phyloP scores from a whole-genome alignment of 2,113 vertebrate genomes.

The Rhegmatorhina hoffmannsi region DNA sequence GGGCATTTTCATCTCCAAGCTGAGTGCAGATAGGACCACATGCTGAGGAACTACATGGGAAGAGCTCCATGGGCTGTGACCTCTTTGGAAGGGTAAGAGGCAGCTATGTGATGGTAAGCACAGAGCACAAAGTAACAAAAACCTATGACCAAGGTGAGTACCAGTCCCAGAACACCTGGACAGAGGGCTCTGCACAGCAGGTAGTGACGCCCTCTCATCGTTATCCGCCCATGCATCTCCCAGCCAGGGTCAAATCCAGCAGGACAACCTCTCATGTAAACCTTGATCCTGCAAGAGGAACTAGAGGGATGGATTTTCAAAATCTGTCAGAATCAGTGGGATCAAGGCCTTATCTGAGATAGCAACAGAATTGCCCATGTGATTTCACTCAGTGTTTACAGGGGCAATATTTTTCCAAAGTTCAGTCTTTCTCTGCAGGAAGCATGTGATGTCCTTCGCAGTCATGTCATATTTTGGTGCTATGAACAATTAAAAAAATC shows the following conservation, averaged over 20 bases:
- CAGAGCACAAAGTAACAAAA: not conserved
- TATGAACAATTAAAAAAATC: conserved; percentile 39
- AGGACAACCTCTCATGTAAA: not conserved
- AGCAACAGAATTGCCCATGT: not conserved
- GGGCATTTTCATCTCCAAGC: not conserved
- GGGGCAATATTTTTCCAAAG: not conserved
- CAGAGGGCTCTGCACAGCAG: accelerated
- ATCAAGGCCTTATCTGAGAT: not conserved
- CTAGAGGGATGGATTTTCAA: not conserved
- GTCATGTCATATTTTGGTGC: not conserved
- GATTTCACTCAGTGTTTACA: not conserved
- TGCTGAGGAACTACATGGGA: not conserved
- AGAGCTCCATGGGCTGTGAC: not conserved
- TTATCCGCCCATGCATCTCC: not conserved
- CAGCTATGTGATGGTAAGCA: not conserved
- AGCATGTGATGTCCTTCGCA: not conserved
- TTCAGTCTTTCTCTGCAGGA: conserved; percentile 22
- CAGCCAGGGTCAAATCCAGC: accelerated
- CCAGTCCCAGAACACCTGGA: not conserved
- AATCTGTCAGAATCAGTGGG: not conserved
- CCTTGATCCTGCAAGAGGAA: not conserved
- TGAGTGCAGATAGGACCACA: not conserved
- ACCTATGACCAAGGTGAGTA: not conserved
- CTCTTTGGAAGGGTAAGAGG: not conserved
- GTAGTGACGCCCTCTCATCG: not conserved